Evolutionary conservation across 2,888 invertebrate species (phyloP).

Genomic region (Drosophila hamatofila): DNA sequence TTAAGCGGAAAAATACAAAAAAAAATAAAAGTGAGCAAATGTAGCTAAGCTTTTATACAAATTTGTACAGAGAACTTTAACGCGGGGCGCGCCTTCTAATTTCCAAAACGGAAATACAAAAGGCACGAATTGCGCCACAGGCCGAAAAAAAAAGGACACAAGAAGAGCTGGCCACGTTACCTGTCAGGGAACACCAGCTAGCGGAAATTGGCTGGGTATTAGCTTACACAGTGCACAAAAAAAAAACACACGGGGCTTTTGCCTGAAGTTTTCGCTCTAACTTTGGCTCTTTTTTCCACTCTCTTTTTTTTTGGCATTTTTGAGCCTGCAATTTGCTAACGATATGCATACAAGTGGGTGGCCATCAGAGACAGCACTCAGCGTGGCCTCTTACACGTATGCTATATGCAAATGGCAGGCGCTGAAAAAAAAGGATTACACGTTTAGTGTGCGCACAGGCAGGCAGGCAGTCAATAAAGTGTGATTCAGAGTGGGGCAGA

Average conservation of each 20-base stretch:
- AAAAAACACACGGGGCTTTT: conserved; percentile 3
- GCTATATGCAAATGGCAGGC: conserved; percentile 51
- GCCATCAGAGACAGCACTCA: conserved; percentile 12
- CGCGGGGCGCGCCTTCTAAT: conserved; percentile 63
- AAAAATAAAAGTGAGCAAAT: not conserved
- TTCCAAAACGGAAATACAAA: conserved; percentile 78
- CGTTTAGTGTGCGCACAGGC: conserved; percentile 40
- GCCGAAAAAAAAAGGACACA: conserved; percentile 4
- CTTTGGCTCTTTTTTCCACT: not conserved
- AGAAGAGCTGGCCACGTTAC: conserved; percentile 44
- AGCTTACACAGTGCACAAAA: conserved; percentile 58
- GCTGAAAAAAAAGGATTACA: conserved; percentile 55
- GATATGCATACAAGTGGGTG: conserved; percentile 70
- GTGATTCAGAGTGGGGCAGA: conserved; percentile 52
- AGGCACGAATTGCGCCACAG: conserved; percentile 63
- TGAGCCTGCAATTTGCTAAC: conserved; percentile 80
- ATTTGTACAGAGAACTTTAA: conserved; percentile 56
- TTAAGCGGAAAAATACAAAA: conserved; percentile 39
- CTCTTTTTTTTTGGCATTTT: conserved; percentile 37
- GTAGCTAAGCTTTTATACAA: conserved; percentile 74
- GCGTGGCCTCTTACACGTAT: conserved; percentile 25
- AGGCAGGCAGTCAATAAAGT: conserved; percentile 69
- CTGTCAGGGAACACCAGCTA: conserved; percentile 46
- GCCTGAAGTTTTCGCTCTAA: conserved; percentile 27
- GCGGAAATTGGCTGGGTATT: conserved; percentile 77